Percentiles rank a stretch among this genome's conserved stretches.
Evolutionary conservation across 2,888 invertebrate genomes (phyloP).

Genomic region (Geotrupes spiniger): DNA sequence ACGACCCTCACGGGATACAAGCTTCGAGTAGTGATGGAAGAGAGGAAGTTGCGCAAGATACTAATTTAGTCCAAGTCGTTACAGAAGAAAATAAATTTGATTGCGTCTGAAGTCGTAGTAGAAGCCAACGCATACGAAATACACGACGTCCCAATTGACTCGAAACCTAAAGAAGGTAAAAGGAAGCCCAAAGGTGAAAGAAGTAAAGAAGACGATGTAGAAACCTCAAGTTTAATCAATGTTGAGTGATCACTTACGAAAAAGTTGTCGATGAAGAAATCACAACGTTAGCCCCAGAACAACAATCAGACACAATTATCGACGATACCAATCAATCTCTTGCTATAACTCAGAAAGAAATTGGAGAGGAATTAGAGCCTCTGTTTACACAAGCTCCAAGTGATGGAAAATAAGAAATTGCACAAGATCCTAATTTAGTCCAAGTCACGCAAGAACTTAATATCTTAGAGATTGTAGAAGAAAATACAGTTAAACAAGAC

Average conservation of each 20-base stretch:
- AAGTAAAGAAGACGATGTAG: not conserved
- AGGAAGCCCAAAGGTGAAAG: conserved; percentile 1
- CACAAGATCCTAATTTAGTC: not conserved
- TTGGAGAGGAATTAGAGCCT: conserved; percentile 1
- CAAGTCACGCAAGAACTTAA: not conserved
- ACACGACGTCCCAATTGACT: no score
- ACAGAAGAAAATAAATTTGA: not conserved
- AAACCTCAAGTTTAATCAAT: not conserved
- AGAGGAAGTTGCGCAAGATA: not conserved
- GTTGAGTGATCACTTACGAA: not conserved
- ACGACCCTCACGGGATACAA: not conserved
- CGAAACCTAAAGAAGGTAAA: conserved; percentile 6
- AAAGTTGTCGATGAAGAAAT: not conserved
- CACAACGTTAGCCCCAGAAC: not conserved
- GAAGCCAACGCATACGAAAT: not conserved
- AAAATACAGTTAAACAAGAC: not conserved
- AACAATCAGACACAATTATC: not conserved
- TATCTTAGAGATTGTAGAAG: not conserved
- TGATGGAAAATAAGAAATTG: not conserved
- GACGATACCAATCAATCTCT: no score
- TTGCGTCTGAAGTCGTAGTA: not conserved
- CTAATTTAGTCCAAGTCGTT: not conserved
- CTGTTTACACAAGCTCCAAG: not conserved
- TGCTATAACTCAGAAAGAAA: not conserved
- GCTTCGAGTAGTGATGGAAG: no score